Evolutionary conservation across 2,888 invertebrate species (phyloP).

Genomic region (Eristalinus aeneus): DNA sequence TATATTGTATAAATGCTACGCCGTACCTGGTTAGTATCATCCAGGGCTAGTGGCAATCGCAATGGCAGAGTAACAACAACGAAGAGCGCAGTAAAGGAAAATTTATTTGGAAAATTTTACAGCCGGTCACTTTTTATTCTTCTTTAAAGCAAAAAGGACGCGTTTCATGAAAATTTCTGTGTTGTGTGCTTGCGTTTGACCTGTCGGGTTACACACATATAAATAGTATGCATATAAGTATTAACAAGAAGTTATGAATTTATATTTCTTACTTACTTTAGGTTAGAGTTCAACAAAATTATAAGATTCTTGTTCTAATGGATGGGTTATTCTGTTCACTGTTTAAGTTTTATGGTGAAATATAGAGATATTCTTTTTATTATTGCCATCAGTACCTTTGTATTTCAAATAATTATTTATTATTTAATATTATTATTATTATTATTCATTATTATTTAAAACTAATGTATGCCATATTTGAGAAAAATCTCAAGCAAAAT

Average conservation of each 20-base stretch:
- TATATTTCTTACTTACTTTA: slow-evolving; percentile 44
- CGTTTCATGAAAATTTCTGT: slow-evolving; percentile 36
- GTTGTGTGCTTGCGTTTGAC: slow-evolving; percentile 8
- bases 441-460: no score
- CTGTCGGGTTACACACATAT: slow-evolving; percentile 5
- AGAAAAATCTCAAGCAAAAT: no score
- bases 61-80: slow-evolving; percentile 10
- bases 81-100: slow-evolving; percentile 18
- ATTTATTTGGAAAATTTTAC: slow-evolving; percentile 51
- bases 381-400: no score
- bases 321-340: slow-evolving; percentile 33
- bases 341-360: no score
- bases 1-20: neutral
- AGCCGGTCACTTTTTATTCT: slow-evolving; percentile 25
- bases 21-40: slow-evolving; percentile 4
- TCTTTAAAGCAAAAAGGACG: slow-evolving; percentile 34
- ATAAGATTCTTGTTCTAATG: slow-evolving; percentile 12
- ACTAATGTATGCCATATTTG: no score
- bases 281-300: slow-evolving; percentile 23
- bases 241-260: slow-evolving; percentile 56
- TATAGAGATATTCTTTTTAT: no score
- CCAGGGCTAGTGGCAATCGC: neutral
- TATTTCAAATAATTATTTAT: no score
- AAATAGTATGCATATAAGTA: slow-evolving; percentile 24
- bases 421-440: no score